These are phyloP conservation scores for Oikopleura dioica DNA, from an alignment of 23 tunicate species.

Conservation along the genomic window DNA sequence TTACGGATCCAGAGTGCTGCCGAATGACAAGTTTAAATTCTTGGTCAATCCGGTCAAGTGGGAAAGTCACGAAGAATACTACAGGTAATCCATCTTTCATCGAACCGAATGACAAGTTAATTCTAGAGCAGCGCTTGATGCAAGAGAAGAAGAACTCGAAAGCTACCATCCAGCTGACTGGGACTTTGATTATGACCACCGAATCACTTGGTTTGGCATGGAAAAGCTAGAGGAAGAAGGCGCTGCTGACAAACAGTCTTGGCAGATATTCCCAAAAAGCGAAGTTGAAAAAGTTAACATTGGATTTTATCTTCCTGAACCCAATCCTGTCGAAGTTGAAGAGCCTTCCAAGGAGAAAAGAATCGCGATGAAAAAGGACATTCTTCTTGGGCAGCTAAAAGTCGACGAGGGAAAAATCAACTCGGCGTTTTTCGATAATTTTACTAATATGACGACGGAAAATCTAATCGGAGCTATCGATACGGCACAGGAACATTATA, in stretches of 20 bases:
- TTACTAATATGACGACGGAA: not conserved
- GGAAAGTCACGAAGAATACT: not conserved
- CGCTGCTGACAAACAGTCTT: not conserved
- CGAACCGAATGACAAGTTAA: not conserved
- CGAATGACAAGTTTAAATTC: conserved; percentile 9
- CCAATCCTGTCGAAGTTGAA: not conserved
- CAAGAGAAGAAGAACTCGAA: not conserved
- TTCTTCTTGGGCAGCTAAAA: not conserved
- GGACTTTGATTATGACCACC: conserved; percentile 10
- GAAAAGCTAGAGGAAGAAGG: not conserved
- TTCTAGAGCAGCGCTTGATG: not conserved
- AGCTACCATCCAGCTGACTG: not conserved
- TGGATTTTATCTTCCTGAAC: not conserved
- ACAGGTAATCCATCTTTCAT: not conserved
- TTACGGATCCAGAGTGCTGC: not conserved
- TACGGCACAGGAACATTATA: not conserved
- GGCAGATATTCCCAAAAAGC: not conserved
- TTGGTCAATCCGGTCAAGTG: not conserved
- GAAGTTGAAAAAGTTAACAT: not conserved
- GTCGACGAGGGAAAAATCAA: not conserved
- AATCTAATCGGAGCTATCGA: not conserved
- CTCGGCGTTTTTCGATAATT: not conserved
- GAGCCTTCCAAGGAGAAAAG: not conserved
- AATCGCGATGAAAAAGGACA: not conserved
- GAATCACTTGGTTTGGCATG: conserved; percentile 11